Percentiles rank a stretch among this genome's conserved stretches.
These are phyloP conservation scores for Epizoanthus rinbou DNA, from an alignment of 92 coral and sea anemone genomes.

Conservation along the genomic window DNA sequence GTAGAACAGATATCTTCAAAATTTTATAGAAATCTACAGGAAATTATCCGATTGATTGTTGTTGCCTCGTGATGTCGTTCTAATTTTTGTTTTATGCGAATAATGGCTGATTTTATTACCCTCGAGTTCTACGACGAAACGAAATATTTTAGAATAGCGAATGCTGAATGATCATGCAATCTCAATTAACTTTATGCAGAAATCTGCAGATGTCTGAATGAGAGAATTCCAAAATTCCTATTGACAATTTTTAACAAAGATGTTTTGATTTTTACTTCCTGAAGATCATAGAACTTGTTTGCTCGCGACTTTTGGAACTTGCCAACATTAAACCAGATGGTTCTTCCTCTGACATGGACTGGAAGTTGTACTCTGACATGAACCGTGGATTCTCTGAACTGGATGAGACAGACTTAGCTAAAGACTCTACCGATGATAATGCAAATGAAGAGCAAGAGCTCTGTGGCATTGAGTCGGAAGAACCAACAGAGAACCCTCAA, in stretches of 20 bases:
- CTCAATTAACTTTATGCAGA: no score
- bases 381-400: slow-evolving; percentile 59
- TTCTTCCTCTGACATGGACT: slow-evolving; percentile 42
- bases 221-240: background rate
- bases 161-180: background rate
- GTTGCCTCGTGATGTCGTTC: no score
- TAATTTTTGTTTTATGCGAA: no score
- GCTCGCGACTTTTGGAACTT: slow-evolving; percentile 75
- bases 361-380: slow-evolving; percentile 62
- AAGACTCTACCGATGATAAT: background rate
- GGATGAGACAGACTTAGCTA: slow-evolving; percentile 57
- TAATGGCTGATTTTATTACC: no score
- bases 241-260: background rate
- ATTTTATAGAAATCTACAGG: no score
- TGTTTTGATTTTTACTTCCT: background rate
- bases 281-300: slow-evolving; percentile 62
- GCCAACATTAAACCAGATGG: slow-evolving; percentile 67
- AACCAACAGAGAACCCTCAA: slow-evolving; percentile 34
- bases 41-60: no score
- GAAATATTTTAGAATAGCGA: no score
- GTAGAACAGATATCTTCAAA: no score
- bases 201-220: background rate
- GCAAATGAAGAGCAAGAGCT: slow-evolving; percentile 6
- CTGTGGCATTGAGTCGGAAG: slow-evolving; percentile 14
- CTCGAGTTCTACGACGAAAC: no score